phyloP scores from a whole-genome alignment of 2,113 vertebrate species.

The Dasypus novemcinctus region DNA sequence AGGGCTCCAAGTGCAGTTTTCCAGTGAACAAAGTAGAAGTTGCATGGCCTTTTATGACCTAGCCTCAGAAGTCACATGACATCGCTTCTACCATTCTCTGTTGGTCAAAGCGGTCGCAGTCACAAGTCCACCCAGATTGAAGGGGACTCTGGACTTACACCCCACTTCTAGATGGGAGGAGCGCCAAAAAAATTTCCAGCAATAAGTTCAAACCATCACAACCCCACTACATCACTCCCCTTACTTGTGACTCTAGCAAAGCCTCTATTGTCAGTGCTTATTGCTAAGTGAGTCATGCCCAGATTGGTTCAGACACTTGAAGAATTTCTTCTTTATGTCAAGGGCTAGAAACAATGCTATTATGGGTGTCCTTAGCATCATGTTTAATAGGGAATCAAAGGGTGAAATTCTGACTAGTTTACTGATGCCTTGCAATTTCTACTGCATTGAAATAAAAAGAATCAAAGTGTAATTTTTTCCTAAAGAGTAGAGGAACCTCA shows the following conservation, averaged over 20 bases:
- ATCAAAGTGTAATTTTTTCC: neutral
- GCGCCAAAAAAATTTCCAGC: neutral
- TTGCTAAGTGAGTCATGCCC: neutral
- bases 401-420: neutral
- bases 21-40: neutral
- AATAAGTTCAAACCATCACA: neutral
- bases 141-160: neutral
- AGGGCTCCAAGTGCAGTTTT: neutral
- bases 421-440: neutral
- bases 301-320: neutral
- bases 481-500: neutral
- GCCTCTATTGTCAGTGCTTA: neutral
- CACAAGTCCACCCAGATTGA: neutral
- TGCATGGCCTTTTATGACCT: neutral
- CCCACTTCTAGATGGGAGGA: neutral
- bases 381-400: neutral
- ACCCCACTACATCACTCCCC: accelerated
- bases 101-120: neutral
- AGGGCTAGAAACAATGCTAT: neutral
- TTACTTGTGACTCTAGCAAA: neutral
- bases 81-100: neutral
- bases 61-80: neutral
- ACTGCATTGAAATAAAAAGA: neutral
- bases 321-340: neutral
- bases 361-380: neutral